Percentiles rank a stretch among this genome's conserved stretches.
Evolutionary conservation across 1,140 invertebrate genomes (phyloP).

Genomic region (Phthorimaea operculella): DNA sequence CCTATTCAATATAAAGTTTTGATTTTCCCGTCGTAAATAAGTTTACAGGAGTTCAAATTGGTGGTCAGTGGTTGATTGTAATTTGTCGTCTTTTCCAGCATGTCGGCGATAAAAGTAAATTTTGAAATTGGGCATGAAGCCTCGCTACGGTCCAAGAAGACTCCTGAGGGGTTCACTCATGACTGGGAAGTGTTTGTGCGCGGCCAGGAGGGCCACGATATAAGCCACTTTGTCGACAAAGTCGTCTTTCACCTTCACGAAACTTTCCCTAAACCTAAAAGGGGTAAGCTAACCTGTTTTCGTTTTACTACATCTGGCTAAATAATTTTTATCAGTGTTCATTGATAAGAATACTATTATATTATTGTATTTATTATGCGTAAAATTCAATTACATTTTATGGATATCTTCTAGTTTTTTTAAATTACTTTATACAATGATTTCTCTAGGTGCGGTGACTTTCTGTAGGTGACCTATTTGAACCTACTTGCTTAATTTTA

Average conservation of each 20-base stretch:
- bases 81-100: constrained; percentile 24
- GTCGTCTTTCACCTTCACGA: constrained; percentile 94
- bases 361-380: too few relatives aligned
- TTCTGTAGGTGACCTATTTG: too few relatives aligned
- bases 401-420: too few relatives aligned
- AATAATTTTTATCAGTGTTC: too few relatives aligned
- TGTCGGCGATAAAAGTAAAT: constrained; percentile 83
- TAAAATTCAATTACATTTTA: too few relatives aligned
- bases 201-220: constrained; percentile 85
- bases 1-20: constrained; percentile 8
- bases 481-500: too few relatives aligned
- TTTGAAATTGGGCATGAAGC: constrained; percentile 94
- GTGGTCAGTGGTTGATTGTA: too few relatives aligned
- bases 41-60: not conserved
- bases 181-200: constrained; percentile 98
- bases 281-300: constrained; percentile 69
- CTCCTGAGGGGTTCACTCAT: constrained; percentile 92
- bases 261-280: constrained; percentile 90
- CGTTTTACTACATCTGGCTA: too few relatives aligned
- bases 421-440: too few relatives aligned
- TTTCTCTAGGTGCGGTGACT: too few relatives aligned
- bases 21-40: constrained; percentile 6
- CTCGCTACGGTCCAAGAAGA: constrained; percentile 79
- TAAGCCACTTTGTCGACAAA: constrained; percentile 93
- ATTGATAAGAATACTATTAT: too few relatives aligned